Conservation (phyloP, 2,797 vertebrate species). For the Ispidina picta region DNA sequence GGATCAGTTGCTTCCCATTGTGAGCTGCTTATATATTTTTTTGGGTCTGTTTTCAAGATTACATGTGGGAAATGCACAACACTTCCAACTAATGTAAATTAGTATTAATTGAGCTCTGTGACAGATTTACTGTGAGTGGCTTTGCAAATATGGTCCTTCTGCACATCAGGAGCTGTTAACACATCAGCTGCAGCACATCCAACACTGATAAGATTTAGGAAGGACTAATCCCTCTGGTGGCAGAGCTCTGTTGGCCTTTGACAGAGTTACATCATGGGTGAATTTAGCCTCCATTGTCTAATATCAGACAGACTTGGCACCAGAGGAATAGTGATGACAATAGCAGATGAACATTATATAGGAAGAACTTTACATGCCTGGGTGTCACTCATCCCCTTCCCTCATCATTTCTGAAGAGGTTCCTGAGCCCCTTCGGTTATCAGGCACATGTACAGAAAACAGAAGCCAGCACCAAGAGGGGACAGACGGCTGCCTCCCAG, state of each 20-base stretch:
- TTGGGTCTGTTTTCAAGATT: background rate
- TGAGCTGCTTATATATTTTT: background rate
- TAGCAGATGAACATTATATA: background rate
- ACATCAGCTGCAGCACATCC: background rate
- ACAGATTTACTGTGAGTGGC: background rate
- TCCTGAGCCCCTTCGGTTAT: background rate
- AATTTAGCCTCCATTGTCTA: background rate
- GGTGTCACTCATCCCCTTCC: background rate
- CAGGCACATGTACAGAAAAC: background rate
- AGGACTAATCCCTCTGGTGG: background rate
- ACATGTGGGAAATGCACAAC: background rate
- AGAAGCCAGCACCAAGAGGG: background rate
- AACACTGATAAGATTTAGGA: background rate
- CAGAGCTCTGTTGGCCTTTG: background rate
- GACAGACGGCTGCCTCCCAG: background rate
- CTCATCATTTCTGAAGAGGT: background rate
- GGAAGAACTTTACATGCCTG: background rate
- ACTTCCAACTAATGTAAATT: background rate
- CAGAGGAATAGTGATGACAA: background rate
- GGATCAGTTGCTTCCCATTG: background rate
- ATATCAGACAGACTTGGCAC: conserved; percentile 1
- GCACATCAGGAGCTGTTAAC: background rate
- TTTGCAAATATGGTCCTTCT: background rate
- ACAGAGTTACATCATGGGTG: background rate
- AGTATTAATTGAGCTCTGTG: background rate